phyloP scores from a whole-genome alignment of 1,140 invertebrate species.

The Lasioglossum albipes region DNA sequence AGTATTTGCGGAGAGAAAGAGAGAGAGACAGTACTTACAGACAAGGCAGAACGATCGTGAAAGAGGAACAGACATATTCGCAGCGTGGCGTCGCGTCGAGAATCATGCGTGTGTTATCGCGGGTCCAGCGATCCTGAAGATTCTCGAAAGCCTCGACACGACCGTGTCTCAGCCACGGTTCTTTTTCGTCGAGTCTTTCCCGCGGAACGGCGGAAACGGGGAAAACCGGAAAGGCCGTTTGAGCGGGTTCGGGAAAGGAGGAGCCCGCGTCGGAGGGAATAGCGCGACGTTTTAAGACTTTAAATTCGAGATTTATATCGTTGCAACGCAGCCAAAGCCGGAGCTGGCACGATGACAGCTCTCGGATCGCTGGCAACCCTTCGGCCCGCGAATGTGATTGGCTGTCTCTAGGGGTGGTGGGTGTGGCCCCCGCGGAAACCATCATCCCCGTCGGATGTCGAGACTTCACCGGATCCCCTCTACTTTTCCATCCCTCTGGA shows the following conservation, averaged over 20 bases:
- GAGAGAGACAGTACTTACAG: no score
- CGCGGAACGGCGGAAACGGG: neutral
- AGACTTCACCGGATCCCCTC: conserved; percentile 60
- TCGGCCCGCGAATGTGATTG: conserved; percentile 63
- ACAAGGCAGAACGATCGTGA: neutral
- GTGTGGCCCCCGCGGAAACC: conserved; percentile 68
- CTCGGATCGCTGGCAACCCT: conserved; percentile 60
- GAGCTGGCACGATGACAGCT: conserved; percentile 65
- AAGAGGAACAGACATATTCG: neutral
- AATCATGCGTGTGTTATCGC: no score
- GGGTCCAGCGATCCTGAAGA: neutral
- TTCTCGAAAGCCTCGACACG: neutral
- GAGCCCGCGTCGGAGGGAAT: conserved; percentile 18
- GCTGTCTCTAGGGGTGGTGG: conserved; percentile 66
- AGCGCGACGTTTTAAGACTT: conserved; percentile 67
- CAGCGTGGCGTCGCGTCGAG: no score
- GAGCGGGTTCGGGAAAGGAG: conserved; percentile 45
- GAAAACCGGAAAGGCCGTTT: conserved; percentile 28
- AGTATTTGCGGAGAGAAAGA: no score
- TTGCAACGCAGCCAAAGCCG: conserved; percentile 45
- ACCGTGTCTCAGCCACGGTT: neutral
- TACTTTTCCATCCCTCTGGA: conserved; percentile 63
- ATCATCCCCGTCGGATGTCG: conserved; percentile 60
- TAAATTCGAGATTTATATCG: conserved; percentile 72
- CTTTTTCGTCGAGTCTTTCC: conserved; percentile 29